These are phyloP conservation scores for Mycteria americana DNA, from an alignment of 2,797 vertebrate species.

Conservation along the genomic window DNA sequence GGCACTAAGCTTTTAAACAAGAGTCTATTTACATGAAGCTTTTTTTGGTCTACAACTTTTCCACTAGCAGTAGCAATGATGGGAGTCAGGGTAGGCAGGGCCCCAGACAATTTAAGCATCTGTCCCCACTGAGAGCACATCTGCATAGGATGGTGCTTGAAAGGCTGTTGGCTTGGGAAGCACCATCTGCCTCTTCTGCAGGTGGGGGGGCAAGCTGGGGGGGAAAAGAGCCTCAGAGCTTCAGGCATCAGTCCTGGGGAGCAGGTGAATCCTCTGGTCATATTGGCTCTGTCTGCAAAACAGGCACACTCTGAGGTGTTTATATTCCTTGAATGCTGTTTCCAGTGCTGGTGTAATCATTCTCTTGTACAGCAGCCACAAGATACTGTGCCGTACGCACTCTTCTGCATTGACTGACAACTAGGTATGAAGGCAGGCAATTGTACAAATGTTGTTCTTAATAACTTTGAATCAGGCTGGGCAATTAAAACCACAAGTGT, in stretches of 20 bases:
- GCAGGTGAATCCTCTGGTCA: not conserved
- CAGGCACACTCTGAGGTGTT: not conserved
- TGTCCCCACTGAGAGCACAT: not conserved
- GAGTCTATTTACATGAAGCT: not conserved
- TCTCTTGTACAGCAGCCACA: not conserved
- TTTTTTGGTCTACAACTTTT: conserved; percentile 1
- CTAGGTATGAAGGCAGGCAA: not conserved
- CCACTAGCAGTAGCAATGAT: not conserved
- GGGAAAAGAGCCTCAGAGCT: not conserved
- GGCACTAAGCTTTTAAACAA: not conserved
- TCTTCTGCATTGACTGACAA: not conserved
- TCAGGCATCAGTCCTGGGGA: not conserved
- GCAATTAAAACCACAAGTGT: not conserved
- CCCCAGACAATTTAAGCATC: not conserved
- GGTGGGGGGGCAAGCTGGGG: not conserved
- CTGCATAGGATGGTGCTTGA: not conserved
- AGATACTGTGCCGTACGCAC: accelerated
- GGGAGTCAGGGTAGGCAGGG: not conserved
- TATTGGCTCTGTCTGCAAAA: not conserved
- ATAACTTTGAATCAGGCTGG: not conserved
- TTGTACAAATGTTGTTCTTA: not conserved
- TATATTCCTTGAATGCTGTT: not conserved
- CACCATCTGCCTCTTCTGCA: not conserved
- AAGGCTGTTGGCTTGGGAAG: not conserved
- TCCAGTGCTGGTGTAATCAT: not conserved